phyloP scores from a whole-genome alignment of 2,113 vertebrate species.

The Lota lota region DNA sequence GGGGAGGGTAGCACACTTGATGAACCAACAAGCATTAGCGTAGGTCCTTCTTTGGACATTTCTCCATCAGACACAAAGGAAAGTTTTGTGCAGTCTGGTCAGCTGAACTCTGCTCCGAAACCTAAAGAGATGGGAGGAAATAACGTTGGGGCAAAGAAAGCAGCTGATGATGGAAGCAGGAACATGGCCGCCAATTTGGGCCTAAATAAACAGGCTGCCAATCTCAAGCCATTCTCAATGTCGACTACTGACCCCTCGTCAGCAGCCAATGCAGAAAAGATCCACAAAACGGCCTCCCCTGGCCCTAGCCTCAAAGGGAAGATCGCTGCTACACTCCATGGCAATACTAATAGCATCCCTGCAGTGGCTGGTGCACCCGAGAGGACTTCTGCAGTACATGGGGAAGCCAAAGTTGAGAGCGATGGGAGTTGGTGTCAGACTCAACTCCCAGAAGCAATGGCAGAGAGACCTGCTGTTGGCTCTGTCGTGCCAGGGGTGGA shows the following conservation, averaged over 20 bases:
- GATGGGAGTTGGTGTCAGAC: constrained; percentile 76
- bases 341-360: constrained; percentile 14
- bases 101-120: constrained; percentile 36
- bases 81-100: constrained; percentile 26
- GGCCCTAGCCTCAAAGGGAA: constrained; percentile 62
- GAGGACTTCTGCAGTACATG: constrained; percentile 38
- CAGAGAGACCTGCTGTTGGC: constrained; percentile 52
- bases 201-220: constrained; percentile 48
- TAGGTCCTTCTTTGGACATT: constrained; percentile 50
- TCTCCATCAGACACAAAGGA: constrained; percentile 55
- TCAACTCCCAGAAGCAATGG: constrained; percentile 74
- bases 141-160: constrained; percentile 38
- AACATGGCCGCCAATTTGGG: constrained; percentile 54
- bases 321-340: constrained; percentile 61
- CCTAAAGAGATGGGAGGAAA: constrained; percentile 33
- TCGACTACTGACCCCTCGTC: constrained; percentile 37
- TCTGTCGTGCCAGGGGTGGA: constrained; percentile 18
- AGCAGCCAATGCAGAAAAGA: constrained; percentile 44
- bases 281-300: constrained; percentile 36
- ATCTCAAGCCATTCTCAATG: constrained; percentile 34
- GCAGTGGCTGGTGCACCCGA: constrained; percentile 35
- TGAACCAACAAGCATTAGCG: constrained; percentile 21
- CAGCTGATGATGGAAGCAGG: constrained; percentile 33
- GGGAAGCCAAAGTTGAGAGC: constrained; percentile 45
- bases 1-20: constrained; percentile 32